A percentile compares a stretch with the other conserved stretches of the same genome.
phyloP scores from a whole-genome alignment of 2,113 vertebrate species.

The Ascaphus truei region DNA sequence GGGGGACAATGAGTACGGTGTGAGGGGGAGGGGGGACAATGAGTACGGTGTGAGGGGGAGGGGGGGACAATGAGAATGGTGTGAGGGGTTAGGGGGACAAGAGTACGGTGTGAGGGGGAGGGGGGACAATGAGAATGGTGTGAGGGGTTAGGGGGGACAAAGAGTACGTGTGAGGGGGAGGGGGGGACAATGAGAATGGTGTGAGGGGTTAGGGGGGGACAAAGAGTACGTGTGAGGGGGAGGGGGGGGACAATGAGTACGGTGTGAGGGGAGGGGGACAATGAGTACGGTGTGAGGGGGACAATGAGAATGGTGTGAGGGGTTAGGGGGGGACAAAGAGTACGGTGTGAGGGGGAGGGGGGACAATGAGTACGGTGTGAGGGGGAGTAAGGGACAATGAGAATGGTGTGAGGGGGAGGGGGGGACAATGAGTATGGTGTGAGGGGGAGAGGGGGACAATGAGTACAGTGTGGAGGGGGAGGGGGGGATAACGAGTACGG shows the following conservation, averaged over 20 bases:
- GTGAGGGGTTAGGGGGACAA: not conserved
- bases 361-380: not conserved
- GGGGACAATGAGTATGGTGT: not conserved
- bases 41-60: not conserved
- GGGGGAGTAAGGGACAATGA: too few species aligned
- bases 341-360: conserved; percentile 39
- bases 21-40: conserved; percentile 37
- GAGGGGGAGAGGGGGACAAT: not conserved
- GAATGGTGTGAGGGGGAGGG: not conserved
- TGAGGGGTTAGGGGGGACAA: not conserved
- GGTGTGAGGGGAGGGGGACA: not conserved
- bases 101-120: not conserved
- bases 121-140: too few species aligned
- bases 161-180: conserved; percentile 38
- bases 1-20: not conserved
- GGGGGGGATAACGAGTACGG: not conserved
- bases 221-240: not conserved
- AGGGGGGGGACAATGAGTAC: not conserved
- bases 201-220: too few species aligned
- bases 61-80: not conserved
- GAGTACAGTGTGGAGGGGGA: not conserved
- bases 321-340: not conserved
- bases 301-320: too few species aligned
- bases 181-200: not conserved
- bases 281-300: not conserved